Percentiles rank a stretch among this genome's conserved stretches.
Evolutionary conservation across 1,140 invertebrate genomes (phyloP).

Genomic region (Zaprionus capensis): DNA sequence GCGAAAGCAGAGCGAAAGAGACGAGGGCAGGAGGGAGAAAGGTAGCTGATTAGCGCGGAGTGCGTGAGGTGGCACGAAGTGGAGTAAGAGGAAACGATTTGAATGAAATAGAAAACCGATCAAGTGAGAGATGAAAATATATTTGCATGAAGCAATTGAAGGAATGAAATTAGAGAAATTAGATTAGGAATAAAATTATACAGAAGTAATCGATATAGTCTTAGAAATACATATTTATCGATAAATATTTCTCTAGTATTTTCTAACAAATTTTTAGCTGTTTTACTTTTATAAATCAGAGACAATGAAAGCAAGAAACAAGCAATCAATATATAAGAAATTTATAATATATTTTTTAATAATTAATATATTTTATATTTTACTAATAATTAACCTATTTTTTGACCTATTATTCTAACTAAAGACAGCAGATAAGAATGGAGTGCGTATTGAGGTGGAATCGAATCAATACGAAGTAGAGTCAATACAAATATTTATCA

Average conservation of each 20-base stretch:
- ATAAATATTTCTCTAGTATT: neutral
- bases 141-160: neutral
- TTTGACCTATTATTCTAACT: too few relatives aligned
- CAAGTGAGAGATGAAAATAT: neutral
- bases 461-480: too few relatives aligned
- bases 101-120: neutral
- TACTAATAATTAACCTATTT: too few relatives aligned
- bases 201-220: too few relatives aligned
- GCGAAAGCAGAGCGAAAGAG: slow-evolving; percentile 22
- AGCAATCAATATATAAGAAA: too few relatives aligned
- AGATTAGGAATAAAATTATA: too few relatives aligned
- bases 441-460: too few relatives aligned
- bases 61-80: slow-evolving; percentile 5
- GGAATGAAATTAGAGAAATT: neutral
- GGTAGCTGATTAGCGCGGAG: neutral
- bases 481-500: too few relatives aligned
- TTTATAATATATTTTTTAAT: neutral
- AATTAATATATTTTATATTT: too few relatives aligned
- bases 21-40: neutral
- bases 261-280: neutral
- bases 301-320: too few relatives aligned
- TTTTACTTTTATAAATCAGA: neutral
- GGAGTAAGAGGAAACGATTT: neutral
- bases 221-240: neutral
- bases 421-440: too few relatives aligned